These are phyloP conservation scores for Theocolax elegans DNA, from an alignment of 1,140 invertebrate genomes.

Conservation along the genomic window DNA sequence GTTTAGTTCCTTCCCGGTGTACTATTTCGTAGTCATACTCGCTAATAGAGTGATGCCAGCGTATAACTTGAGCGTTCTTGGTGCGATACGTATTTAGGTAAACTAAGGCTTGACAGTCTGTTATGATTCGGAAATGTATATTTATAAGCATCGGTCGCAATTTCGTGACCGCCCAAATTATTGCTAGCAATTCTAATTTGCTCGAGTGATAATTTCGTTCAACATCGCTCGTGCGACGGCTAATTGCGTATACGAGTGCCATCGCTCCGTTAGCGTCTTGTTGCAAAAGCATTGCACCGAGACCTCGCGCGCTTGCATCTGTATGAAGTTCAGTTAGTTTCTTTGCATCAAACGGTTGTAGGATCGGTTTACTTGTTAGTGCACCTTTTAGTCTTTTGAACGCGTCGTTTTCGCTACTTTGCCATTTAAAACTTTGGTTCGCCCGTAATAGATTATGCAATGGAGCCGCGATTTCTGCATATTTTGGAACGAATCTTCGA, in stretches of 20 bases:
- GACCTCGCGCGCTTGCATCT: constrained; percentile 40
- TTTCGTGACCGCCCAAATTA: constrained; percentile 36
- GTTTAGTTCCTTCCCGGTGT: constrained; percentile 14
- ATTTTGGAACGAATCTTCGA: constrained; percentile 56
- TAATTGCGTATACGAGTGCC: constrained; percentile 40
- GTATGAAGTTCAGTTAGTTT: constrained; percentile 45
- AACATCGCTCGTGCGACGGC: constrained; percentile 33
- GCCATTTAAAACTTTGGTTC: constrained; percentile 4
- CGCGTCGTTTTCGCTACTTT: not conserved
- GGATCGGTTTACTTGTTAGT: too few relatives aligned
- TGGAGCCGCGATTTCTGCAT: constrained; percentile 48
- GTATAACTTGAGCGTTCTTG: constrained; percentile 33
- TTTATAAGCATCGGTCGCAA: constrained; percentile 42
- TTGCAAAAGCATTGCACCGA: constrained; percentile 43
- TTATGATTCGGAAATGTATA: constrained; percentile 34
- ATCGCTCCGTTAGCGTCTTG: constrained; percentile 20
- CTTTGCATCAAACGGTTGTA: not conserved
- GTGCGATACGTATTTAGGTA: constrained; percentile 33
- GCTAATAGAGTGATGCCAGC: constrained; percentile 23
- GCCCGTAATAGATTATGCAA: constrained; percentile 38
- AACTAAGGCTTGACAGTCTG: constrained; percentile 41
- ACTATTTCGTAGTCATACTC: constrained; percentile 30
- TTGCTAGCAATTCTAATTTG: constrained; percentile 47
- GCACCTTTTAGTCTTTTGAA: constrained; percentile 36
- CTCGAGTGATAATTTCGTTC: constrained; percentile 47